Percentiles rank a stretch among this genome's conserved stretches.
These are phyloP conservation scores for Rhea americana DNA, from an alignment of 2,113 vertebrate genomes.

Conservation along the genomic window DNA sequence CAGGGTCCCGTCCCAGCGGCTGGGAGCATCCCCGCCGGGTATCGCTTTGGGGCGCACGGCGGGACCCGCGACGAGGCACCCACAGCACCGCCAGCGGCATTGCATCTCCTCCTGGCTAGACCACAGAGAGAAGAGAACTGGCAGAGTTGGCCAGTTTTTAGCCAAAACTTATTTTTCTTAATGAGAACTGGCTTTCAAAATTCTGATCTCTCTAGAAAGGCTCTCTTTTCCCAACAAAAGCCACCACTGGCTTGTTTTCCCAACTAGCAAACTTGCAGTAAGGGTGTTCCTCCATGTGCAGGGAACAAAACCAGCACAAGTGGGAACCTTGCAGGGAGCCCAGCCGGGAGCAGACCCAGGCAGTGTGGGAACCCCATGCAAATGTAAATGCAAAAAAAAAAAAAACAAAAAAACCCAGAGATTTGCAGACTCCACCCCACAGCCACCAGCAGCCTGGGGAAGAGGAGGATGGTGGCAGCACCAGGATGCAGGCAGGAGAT, in stretches of 20 bases:
- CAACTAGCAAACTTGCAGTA: not conserved
- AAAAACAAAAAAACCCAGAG: too few species aligned
- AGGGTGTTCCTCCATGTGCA: fast-evolving
- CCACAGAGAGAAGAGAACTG: not conserved
- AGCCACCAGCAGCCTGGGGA: too few species aligned
- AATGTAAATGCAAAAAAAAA: too few species aligned
- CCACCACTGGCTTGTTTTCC: fast-evolving
- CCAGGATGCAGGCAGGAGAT: fast-evolving
- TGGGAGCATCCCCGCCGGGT: fast-evolving
- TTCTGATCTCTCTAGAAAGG: not conserved
- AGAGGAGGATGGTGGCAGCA: not conserved
- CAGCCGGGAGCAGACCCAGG: not conserved
- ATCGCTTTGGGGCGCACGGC: too few species aligned
- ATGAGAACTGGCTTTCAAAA: not conserved
- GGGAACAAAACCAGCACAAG: not conserved
- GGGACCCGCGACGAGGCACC: not conserved
- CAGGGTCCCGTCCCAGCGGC: not conserved
- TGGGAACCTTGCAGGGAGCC: too few species aligned
- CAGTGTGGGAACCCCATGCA: not conserved
- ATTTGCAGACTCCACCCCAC: not conserved
- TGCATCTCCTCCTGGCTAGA: fast-evolving
- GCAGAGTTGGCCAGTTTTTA: not conserved
- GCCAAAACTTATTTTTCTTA: not conserved
- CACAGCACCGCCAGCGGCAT: fast-evolving
- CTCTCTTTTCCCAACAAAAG: not conserved